These are phyloP conservation scores for Orthosia incerta DNA, from an alignment of 2,888 invertebrate species.

Conservation along the genomic window DNA sequence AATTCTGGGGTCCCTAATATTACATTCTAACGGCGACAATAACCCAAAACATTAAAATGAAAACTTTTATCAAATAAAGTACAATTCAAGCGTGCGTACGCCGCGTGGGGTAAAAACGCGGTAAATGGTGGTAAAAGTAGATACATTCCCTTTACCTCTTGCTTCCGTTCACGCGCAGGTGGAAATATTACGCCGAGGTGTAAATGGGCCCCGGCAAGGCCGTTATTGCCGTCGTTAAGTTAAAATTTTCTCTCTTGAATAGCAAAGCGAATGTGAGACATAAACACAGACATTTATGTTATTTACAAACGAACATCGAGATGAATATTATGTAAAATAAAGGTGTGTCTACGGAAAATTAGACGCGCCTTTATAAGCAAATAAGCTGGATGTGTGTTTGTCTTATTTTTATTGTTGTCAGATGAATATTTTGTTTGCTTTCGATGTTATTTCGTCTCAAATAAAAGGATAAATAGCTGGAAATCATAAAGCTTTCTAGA, in stretches of 20 bases:
- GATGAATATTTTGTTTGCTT: constrained; percentile 27
- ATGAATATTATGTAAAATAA: constrained; percentile 71
- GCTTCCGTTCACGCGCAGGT: constrained; percentile 79
- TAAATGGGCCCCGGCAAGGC: constrained; percentile 81
- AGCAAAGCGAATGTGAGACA: constrained; percentile 79
- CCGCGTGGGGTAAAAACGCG: constrained; percentile 72
- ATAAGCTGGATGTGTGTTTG: constrained; percentile 32
- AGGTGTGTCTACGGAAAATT: constrained; percentile 55
- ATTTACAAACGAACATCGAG: constrained; percentile 80
- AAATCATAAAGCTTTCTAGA: constrained; percentile 25
- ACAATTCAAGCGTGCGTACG: constrained; percentile 68
- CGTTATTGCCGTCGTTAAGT: constrained; percentile 86
- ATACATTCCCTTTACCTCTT: constrained; percentile 75
- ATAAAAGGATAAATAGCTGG: constrained; percentile 4
- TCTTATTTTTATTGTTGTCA: constrained; percentile 27
- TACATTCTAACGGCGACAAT: constrained; percentile 62
- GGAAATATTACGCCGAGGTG: constrained; percentile 83
- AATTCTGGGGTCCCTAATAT: constrained; percentile 58
- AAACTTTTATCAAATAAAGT: constrained; percentile 73
- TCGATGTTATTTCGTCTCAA: constrained; percentile 1
- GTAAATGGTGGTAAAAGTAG: constrained; percentile 72
- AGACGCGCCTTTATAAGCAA: constrained; percentile 42
- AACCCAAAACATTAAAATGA: constrained; percentile 65
- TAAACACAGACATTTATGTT: constrained; percentile 83
- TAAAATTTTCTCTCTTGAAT: constrained; percentile 85